phyloP scores from a whole-genome alignment of 2,888 invertebrate genomes.

The Agelastica alni region DNA sequence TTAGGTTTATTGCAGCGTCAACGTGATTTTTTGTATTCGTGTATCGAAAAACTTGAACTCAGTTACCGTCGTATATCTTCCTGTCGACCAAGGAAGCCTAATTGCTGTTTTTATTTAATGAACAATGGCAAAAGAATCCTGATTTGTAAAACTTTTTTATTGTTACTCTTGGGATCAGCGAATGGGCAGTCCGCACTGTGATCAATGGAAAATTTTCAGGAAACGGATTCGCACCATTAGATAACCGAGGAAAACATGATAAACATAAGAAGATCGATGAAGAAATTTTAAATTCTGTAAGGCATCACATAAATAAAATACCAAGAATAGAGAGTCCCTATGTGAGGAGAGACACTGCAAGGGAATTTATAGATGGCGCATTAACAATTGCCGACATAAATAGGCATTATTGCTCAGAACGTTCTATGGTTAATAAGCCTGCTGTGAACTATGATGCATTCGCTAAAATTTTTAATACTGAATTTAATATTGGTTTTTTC shows the following conservation, averaged over 20 bases:
- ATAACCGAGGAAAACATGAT: background rate
- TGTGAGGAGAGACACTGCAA: background rate
- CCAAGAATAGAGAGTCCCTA: slow-evolving; percentile 10
- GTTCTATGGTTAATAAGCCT: background rate
- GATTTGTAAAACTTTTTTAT: background rate
- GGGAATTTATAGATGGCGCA: background rate
- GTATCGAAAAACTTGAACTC: background rate
- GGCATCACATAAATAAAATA: slow-evolving; percentile 9
- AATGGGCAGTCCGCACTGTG: background rate
- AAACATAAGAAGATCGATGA: background rate
- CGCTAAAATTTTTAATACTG: background rate
- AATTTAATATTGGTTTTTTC: background rate
- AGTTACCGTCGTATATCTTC: background rate
- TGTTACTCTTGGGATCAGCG: background rate
- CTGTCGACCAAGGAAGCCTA: background rate
- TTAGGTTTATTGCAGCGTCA: background rate
- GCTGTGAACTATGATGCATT: background rate
- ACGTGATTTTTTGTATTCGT: background rate
- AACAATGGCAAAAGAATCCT: background rate
- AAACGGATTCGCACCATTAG: background rate
- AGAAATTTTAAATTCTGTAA: background rate
- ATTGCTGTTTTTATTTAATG: background rate
- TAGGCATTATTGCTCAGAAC: background rate
- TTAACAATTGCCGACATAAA: background rate
- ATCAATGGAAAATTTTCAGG: background rate